Base-by-base conservation (phyloP, 37 sponge, comb jelly and placozoan genomes). In the Agelas oroides region DNA sequence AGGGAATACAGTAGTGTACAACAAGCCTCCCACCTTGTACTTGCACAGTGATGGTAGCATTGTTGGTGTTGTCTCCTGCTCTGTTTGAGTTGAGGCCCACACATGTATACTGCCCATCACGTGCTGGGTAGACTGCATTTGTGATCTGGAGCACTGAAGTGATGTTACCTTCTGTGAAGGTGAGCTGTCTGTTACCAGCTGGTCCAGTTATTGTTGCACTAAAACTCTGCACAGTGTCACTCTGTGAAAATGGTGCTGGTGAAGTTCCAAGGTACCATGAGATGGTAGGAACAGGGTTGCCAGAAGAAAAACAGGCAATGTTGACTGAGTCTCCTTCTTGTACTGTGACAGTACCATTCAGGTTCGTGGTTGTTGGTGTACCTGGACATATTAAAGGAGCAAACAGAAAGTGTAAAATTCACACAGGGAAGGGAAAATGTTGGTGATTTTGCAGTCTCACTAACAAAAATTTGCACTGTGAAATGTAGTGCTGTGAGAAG, bases 31-130 rank as follows among this genome's bases (percentile, higher is more conserved):
- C n/a, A 35, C 30, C 80, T 54, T 66, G 31, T 1, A 79, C 82
- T 81, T 88, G 82, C 60, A 88, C 81, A 27, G 76, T 88, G 71
- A 88, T 76, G 1, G 28, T 70, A 16, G 76, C 88, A 70, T 35
- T 76, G 64, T 71, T 52, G 39, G 53, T 79, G 80, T 2, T 57
- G 34, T 30, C 32, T 18, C 18, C 59, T 14, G 1, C 15, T 27
- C 14, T 19, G 5, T 75, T 20, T 1, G 66, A 46, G 68, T 83
- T 83, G 53, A 21, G 21, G 24, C 61, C 71, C 32, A 58, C 34
- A 53, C 83, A 83, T 5, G 37, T 59, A 64, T 83, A 83, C 53
- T 61, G 64, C 58, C 83, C 83, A 62, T 62, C 52, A 40, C 72
- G 63, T 13, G 41, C 30, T 34, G 83, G 83, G 73, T 73, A 83